phyloP scores from a whole-genome alignment of 2,113 vertebrate species.

The Zapus hudsonius region DNA sequence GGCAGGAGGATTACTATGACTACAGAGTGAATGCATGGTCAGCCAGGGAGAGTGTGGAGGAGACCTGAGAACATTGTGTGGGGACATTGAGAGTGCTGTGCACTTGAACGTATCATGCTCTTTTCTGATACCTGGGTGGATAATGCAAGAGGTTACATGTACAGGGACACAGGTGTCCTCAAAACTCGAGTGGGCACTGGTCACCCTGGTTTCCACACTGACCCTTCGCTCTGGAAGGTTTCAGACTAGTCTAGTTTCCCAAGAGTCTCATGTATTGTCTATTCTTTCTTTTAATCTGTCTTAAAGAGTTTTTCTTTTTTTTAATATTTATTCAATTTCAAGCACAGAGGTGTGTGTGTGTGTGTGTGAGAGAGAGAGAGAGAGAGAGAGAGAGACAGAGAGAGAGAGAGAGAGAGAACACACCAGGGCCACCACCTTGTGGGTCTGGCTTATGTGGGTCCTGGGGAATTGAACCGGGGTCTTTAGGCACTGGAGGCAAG shows the following conservation, averaged over 20 bases:
- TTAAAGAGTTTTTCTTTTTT: neutral
- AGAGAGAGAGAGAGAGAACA: too few species aligned
- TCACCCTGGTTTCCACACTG: neutral
- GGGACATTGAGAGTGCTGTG: neutral
- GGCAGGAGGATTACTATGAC: too few species aligned
- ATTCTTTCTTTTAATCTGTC: neutral
- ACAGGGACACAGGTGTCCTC: neutral
- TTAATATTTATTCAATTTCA: too few species aligned
- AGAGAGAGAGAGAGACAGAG: too few species aligned
- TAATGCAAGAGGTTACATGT: neutral
- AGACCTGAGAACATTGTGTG: neutral
- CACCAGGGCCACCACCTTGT: too few species aligned
- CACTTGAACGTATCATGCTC: neutral
- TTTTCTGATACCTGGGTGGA: neutral
- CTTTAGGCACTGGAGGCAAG: too few species aligned
- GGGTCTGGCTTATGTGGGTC: too few species aligned
- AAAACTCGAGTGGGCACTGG: neutral
- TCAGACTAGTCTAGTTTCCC: neutral
- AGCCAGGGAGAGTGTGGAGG: neutral
- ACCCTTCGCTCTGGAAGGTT: neutral
- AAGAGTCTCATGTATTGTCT: neutral
- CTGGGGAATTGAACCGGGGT: too few species aligned
- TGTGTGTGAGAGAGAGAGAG: too few species aligned
- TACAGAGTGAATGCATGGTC: too few species aligned
- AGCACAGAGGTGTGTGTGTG: too few species aligned